A percentile compares a stretch with the other conserved stretches of the same genome.
Conservation (phyloP, 2,888 invertebrate genomes). For the Pammene aurita region DNA sequence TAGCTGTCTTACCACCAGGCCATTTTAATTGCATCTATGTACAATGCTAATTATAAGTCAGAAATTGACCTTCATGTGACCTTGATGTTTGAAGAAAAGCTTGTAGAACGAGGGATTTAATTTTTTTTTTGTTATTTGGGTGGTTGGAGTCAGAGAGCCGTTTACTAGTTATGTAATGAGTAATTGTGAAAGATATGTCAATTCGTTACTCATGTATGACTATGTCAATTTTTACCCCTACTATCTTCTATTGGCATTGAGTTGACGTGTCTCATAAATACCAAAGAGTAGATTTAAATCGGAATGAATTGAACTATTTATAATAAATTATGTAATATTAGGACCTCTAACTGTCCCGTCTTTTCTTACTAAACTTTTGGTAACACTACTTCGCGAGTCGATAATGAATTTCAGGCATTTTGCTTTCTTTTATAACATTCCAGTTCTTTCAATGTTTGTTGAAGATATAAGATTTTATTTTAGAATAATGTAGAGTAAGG, state of each 20-base stretch:
- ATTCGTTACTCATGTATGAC: slow-evolving; percentile 52
- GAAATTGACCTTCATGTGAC: neutral
- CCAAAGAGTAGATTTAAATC: slow-evolving; percentile 54
- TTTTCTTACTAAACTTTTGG: slow-evolving; percentile 66
- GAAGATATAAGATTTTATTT: slow-evolving; percentile 67
- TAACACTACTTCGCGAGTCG: slow-evolving; percentile 62
- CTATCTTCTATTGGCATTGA: slow-evolving; percentile 48
- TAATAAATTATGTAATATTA: slow-evolving; percentile 51
- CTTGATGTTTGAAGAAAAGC: slow-evolving; percentile 16
- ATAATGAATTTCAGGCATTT: slow-evolving; percentile 38
- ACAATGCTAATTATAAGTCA: neutral
- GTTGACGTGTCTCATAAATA: slow-evolving; percentile 66
- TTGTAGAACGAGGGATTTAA: slow-evolving; percentile 21
- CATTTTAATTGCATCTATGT: neutral
- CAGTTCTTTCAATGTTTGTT: slow-evolving; percentile 64
- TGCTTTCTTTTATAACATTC: slow-evolving; percentile 60
- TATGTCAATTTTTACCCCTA: slow-evolving; percentile 54
- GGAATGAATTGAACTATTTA: slow-evolving; percentile 54
- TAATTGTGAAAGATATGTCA: slow-evolving; percentile 56
- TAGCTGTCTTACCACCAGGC: no score
- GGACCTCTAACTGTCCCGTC: slow-evolving; percentile 61
- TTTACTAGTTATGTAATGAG: slow-evolving; percentile 51
- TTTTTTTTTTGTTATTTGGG: slow-evolving; percentile 30
- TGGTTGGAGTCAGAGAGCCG: slow-evolving; percentile 40
- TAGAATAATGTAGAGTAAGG: slow-evolving; percentile 67